These are phyloP conservation scores for Synchiropus splendidus DNA, from an alignment of 2,113 vertebrate species.

Conservation along the genomic window DNA sequence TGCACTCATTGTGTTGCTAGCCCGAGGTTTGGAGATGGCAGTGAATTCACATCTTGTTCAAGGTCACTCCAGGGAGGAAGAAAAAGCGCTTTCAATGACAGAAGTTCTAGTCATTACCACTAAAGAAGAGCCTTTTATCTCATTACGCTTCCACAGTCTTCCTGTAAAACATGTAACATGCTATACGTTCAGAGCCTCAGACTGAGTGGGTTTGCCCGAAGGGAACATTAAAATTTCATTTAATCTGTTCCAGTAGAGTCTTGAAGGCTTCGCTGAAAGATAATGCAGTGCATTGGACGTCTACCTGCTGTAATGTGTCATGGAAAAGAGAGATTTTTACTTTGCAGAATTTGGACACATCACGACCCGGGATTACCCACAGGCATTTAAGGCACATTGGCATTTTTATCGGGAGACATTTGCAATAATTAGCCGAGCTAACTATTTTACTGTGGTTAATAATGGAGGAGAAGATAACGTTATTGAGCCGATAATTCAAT, in stretches of 20 bases:
- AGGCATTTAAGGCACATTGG: slow-evolving; percentile 29
- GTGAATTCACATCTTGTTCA: slow-evolving; percentile 9
- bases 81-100: slow-evolving; percentile 3
- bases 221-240: slow-evolving; percentile 48
- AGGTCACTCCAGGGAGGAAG: slow-evolving; percentile 19
- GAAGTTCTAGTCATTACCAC: slow-evolving; percentile 1
- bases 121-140: slow-evolving; percentile 3
- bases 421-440: slow-evolving; percentile 55
- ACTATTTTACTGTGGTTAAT: slow-evolving; percentile 56
- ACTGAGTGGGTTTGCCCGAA: slow-evolving; percentile 30
- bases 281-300: slow-evolving; percentile 6
- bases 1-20: slow-evolving; percentile 15
- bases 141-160: slow-evolving; percentile 3
- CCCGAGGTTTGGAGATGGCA: background rate
- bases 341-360: slow-evolving; percentile 19
- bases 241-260: slow-evolving; percentile 37
- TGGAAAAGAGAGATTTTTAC: slow-evolving; percentile 17
- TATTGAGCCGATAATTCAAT: slow-evolving; percentile 47
- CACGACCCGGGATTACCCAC: slow-evolving; percentile 19
- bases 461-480: slow-evolving; percentile 38
- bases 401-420: slow-evolving; percentile 50
- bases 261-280: slow-evolving; percentile 22
- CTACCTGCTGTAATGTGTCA: slow-evolving; percentile 12
- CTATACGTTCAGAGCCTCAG: slow-evolving; percentile 10
- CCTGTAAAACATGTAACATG: slow-evolving; percentile 13